phyloP scores from a whole-genome alignment of 2,888 invertebrate genomes.

The Meghimatium bilineatum region DNA sequence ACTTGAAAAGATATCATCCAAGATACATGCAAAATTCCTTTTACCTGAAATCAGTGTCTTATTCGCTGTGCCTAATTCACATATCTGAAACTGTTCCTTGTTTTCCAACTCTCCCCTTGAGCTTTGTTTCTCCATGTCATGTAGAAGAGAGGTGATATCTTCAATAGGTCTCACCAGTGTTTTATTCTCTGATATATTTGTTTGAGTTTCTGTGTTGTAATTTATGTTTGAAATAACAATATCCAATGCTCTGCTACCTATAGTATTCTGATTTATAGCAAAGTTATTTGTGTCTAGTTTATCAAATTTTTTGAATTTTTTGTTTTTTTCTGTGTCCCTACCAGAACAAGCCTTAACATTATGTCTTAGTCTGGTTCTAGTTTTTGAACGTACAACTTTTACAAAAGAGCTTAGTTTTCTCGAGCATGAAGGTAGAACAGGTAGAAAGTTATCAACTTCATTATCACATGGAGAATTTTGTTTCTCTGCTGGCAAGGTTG shows the following conservation, averaged over 20 bases:
- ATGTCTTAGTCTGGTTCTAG: conserved; percentile 8
- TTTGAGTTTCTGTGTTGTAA: no score
- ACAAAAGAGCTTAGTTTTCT: neutral
- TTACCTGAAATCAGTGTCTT: neutral
- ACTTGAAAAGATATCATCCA: conserved; percentile 61
- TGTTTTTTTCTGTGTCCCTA: neutral
- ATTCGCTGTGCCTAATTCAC: neutral
- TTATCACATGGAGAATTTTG: neutral
- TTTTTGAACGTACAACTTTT: neutral
- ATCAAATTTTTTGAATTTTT: neutral
- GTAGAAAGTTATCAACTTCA: neutral
- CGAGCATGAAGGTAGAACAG: conserved; percentile 1
- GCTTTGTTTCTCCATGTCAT: conserved; percentile 31
- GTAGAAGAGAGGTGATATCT: conserved; percentile 38
- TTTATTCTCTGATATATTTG: neutral
- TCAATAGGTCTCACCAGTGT: neutral
- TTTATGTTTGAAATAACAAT: neutral
- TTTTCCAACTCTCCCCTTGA: neutral
- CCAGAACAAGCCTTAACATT: neutral
- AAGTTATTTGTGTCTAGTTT: neutral
- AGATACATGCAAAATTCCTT: conserved; percentile 45
- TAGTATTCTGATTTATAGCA: neutral
- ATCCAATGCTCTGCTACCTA: neutral
- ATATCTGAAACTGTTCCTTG: no score
- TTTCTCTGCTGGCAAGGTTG: conserved; percentile 1